Evolutionary conservation across 2,797 vertebrate genomes (phyloP).

Genomic region (Sebastolobus altivelis): DNA sequence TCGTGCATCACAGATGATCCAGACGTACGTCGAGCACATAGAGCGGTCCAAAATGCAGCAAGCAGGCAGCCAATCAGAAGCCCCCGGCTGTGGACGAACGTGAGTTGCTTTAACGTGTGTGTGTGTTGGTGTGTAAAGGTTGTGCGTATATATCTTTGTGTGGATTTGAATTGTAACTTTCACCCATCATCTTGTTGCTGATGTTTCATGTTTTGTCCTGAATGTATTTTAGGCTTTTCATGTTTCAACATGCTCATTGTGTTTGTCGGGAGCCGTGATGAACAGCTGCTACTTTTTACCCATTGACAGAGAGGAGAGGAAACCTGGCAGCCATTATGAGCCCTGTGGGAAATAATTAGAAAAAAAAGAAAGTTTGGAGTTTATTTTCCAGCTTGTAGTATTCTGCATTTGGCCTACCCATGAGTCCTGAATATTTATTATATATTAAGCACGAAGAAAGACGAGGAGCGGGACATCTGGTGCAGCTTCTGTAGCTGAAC

Average conservation of each 20-base stretch:
- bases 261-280: slow-evolving; percentile 16
- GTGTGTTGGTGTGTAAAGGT: slow-evolving; percentile 64
- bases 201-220: slow-evolving; percentile 34
- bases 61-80: slow-evolving; percentile 91
- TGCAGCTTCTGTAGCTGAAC: slow-evolving; percentile 32
- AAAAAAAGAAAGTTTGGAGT: slow-evolving; percentile 4
- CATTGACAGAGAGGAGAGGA: slow-evolving; percentile 13
- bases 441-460: neutral
- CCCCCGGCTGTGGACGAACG: slow-evolving; percentile 91
- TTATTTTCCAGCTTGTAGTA: slow-evolving; percentile 11
- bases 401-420: neutral
- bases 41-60: slow-evolving; percentile 97
- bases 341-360: slow-evolving; percentile 8
- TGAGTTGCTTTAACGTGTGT: slow-evolving; percentile 75
- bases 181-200: slow-evolving; percentile 27
- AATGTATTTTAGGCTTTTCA: slow-evolving; percentile 1
- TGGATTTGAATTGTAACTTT: neutral
- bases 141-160: slow-evolving; percentile 59
- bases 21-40: slow-evolving; percentile 97
- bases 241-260: slow-evolving; percentile 15
- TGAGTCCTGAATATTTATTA: slow-evolving; percentile 12
- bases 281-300: slow-evolving; percentile 31
- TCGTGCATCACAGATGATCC: slow-evolving; percentile 92
- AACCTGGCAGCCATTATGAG: neutral
- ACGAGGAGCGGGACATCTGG: slow-evolving; percentile 39